Conservation (phyloP, 2,888 invertebrate species). For the Temnothorax unifasciatus region DNA sequence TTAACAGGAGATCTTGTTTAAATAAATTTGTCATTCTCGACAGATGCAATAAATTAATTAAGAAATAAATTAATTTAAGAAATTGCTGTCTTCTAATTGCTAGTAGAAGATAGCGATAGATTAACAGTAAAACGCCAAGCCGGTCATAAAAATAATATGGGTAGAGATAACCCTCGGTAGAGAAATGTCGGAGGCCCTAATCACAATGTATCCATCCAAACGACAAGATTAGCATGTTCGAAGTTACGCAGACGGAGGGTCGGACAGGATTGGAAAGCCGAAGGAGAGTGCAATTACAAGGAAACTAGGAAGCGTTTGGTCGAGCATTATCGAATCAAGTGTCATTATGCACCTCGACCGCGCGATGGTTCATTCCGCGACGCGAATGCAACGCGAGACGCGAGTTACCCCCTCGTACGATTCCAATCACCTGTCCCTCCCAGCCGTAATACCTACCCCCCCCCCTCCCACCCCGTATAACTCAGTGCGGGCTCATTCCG, state of each 20-base stretch:
- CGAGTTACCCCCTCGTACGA: neutral
- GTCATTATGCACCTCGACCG: neutral
- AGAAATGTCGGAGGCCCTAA: neutral
- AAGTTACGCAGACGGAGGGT: conserved; percentile 30
- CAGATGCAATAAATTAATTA: too few species aligned
- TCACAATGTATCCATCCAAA: neutral
- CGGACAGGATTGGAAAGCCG: neutral
- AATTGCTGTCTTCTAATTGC: neutral
- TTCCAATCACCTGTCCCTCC: neutral
- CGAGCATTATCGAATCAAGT: conserved; percentile 33
- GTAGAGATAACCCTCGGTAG: neutral
- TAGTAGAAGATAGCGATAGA: neutral
- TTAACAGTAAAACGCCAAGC: neutral
- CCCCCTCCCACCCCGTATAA: neutral
- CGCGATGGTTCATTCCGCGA: neutral
- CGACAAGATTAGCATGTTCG: conserved; percentile 21
- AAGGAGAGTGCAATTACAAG: conserved; percentile 24
- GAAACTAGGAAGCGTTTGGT: conserved; percentile 25
- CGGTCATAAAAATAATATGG: neutral
- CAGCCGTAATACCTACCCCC: neutral
- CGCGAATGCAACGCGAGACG: neutral
- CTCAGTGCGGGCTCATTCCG: conserved; percentile 21
- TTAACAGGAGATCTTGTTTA: neutral
- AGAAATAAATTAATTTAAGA: conserved; percentile 2
- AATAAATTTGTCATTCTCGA: neutral